Conservation (phyloP, 2,888 invertebrate species). For the Baronia brevicornis region DNA sequence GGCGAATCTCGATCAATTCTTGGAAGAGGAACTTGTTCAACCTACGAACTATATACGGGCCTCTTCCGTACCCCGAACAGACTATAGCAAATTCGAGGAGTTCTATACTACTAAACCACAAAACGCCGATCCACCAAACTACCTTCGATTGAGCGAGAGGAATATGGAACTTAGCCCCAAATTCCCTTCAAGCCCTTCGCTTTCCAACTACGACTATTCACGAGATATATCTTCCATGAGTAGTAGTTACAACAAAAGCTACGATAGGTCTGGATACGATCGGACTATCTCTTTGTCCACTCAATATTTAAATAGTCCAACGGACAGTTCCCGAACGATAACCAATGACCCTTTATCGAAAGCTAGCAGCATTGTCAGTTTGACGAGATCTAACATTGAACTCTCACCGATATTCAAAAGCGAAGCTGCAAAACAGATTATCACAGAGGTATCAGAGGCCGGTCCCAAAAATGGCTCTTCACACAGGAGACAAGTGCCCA, state of each 20-base stretch:
- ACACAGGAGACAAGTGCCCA: slow-evolving; percentile 82
- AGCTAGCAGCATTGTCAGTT: slow-evolving; percentile 61
- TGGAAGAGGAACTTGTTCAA: slow-evolving; percentile 64
- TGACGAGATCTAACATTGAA: slow-evolving; percentile 69
- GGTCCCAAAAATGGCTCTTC: slow-evolving; percentile 73
- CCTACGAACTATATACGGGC: slow-evolving; percentile 58
- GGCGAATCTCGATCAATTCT: slow-evolving; percentile 62
- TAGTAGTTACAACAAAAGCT: slow-evolving; percentile 59
- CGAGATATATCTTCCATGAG: slow-evolving; percentile 59
- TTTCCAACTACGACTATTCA: slow-evolving; percentile 65
- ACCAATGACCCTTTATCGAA: slow-evolving; percentile 67
- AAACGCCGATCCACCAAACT: slow-evolving; percentile 41
- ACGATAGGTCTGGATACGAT: slow-evolving; percentile 54
- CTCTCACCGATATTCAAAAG: slow-evolving; percentile 89
- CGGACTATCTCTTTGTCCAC: slow-evolving; percentile 54
- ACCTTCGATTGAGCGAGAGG: slow-evolving; percentile 44
- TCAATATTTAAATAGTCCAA: slow-evolving; percentile 65
- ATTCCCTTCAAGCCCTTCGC: slow-evolving; percentile 64
- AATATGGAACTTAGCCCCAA: slow-evolving; percentile 64
- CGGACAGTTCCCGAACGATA: slow-evolving; percentile 60
- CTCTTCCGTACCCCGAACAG: slow-evolving; percentile 71
- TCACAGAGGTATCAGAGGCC: slow-evolving; percentile 84
- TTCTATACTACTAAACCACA: slow-evolving; percentile 45
- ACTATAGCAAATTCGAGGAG: slow-evolving; percentile 55
- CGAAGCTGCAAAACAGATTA: slow-evolving; percentile 90